A percentile compares a stretch with the other conserved stretches of the same genome.
Evolutionary conservation across 2,888 invertebrate species (phyloP).

Genomic region (Drosophila mayaguana): DNA sequence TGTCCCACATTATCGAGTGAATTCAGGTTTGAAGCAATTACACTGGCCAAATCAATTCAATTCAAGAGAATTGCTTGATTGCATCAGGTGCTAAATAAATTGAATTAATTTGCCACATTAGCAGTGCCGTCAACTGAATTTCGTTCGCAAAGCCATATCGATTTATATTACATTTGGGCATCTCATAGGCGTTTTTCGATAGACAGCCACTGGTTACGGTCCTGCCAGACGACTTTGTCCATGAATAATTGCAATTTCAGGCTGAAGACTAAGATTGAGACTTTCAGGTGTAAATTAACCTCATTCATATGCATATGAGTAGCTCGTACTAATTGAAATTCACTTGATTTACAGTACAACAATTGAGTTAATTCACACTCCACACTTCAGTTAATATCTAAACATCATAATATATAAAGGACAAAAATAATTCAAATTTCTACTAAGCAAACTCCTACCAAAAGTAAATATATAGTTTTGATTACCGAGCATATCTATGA

Average conservation of each 20-base stretch:
- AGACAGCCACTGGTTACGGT: not conserved
- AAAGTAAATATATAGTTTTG: no score
- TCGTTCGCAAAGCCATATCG: not conserved
- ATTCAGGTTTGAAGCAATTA: not conserved
- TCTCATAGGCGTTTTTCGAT: not conserved
- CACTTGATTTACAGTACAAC: not conserved
- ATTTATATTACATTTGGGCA: not conserved
- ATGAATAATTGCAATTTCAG: not conserved
- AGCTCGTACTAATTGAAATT: not conserved
- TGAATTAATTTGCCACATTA: constrained; percentile 8
- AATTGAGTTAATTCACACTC: not conserved
- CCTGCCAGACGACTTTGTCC: not conserved
- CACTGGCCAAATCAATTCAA: constrained; percentile 4
- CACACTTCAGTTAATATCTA: not conserved
- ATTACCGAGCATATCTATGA: not conserved
- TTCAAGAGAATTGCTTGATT: constrained; percentile 14
- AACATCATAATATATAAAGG: no score
- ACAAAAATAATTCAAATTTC: no score
- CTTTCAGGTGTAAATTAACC: not conserved
- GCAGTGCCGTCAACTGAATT: not conserved
- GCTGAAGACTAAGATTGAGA: not conserved
- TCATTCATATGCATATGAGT: not conserved
- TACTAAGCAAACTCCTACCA: no score
- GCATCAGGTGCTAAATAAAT: constrained; percentile 19
- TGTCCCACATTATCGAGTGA: constrained; percentile 9